Evolutionary conservation across 2,888 invertebrate genomes (phyloP).

Genomic region (Acleris emargana): DNA sequence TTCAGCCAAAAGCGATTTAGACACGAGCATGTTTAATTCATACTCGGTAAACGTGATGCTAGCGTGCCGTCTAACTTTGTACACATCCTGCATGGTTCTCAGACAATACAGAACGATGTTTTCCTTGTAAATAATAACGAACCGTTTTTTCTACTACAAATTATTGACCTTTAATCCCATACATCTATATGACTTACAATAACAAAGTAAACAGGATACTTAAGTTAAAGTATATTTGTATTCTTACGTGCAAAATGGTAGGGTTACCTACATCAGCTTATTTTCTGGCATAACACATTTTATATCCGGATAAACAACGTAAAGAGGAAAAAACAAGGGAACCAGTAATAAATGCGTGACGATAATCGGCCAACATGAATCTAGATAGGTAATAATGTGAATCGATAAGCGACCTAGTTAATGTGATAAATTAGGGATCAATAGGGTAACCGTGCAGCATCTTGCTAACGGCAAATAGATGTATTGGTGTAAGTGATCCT

Average conservation of each 20-base stretch:
- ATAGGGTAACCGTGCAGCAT: slow-evolving; percentile 12
- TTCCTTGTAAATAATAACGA: too few species aligned
- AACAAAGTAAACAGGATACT: too few species aligned
- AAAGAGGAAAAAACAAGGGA: slow-evolving; percentile 27
- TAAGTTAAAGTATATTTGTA: too few species aligned
- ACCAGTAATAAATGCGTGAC: slow-evolving; percentile 40
- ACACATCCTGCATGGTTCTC: background rate
- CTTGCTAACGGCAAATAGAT: slow-evolving; percentile 43
- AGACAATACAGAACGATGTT: too few species aligned
- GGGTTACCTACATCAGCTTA: background rate
- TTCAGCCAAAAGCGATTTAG: slow-evolving; percentile 49
- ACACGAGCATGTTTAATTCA: slow-evolving; percentile 34
- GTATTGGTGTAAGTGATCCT: slow-evolving; percentile 18
- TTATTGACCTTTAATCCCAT: too few species aligned
- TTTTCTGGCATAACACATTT: slow-evolving; percentile 12
- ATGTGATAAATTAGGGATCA: slow-evolving; percentile 51
- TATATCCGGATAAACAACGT: slow-evolving; percentile 16
- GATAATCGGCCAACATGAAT: slow-evolving; percentile 49
- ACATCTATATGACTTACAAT: too few species aligned
- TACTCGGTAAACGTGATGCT: slow-evolving; percentile 9
- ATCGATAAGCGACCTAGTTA: slow-evolving; percentile 54
- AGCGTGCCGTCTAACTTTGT: slow-evolving; percentile 10
- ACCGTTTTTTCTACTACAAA: too few species aligned
- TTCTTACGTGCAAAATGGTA: background rate
- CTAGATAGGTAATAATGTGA: slow-evolving; percentile 49